Base-by-base conservation (phyloP, 2,113 vertebrate species). In the Azemiops feae region DNA sequence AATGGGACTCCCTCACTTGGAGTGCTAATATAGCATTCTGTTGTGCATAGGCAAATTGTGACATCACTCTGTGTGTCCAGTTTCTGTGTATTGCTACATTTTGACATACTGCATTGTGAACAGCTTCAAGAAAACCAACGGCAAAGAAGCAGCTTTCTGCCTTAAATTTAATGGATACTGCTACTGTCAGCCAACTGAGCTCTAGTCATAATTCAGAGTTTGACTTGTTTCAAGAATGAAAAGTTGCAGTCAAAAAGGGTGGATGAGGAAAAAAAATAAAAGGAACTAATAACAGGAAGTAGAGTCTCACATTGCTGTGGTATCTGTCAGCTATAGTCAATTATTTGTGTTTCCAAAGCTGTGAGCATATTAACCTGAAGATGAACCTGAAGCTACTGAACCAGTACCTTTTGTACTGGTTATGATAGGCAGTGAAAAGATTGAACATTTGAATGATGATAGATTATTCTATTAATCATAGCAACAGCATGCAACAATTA, bases 161-260 rank as follows among this genome's bases (percentile, higher is more conserved):
- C 93, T 89, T 86, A 58, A 43, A 25, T 87, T 54, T 54, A 91
- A 88, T 91, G 57, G 39, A 88, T 69, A 47, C 45, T 39, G 16
- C 87, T 57, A 93, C 43, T 89, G 25, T 91, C 93, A 88, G 52
- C 89, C 27, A 88, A 91, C 88, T 53, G 30, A 89, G 34, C 69
- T 55, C 89, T 86, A 69, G 16, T 30, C 47, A 89, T 93, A 54
- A 92, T 92, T 92, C 91, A 91, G 20, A 55, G 14, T 34, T 74
- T 89, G 23, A 55, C 87, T 86, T 39, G 27, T 54, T 34, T 89
- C 47, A 47, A 18, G 47, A 69, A 25, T 85, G 55, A 64, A 54
- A 74, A 64, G 47, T 69, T 57, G 58, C 86, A 74, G 22, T n/a
- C 58, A 45, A 60, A 11, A 23, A 18, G 43, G 5, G 7, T 34